Evolutionary conservation across 2,113 vertebrate genomes (phyloP).

Genomic region (Nematolebias whitei): DNA sequence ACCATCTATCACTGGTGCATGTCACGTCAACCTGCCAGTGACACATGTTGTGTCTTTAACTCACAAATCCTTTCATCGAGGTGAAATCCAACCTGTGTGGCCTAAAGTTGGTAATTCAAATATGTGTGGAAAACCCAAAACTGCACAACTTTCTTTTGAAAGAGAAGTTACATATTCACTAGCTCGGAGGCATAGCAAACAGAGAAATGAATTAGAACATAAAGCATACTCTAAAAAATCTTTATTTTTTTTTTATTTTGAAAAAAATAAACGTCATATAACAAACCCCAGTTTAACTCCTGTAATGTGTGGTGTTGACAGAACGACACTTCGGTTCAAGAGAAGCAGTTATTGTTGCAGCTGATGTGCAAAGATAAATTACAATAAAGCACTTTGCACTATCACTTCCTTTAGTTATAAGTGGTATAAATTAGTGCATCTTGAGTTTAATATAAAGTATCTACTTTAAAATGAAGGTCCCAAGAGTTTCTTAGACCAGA

Average conservation of each 20-base stretch:
- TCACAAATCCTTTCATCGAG: background rate
- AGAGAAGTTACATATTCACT: too few species aligned
- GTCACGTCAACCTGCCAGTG: background rate
- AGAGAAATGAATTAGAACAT: background rate
- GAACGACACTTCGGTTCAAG: constrained; percentile 5
- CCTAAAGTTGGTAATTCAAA: background rate
- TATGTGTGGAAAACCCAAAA: too few species aligned
- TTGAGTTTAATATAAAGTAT: background rate
- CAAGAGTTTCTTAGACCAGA: constrained; percentile 19
- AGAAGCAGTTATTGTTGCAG: background rate
- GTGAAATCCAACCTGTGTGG: background rate
- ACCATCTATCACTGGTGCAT: background rate
- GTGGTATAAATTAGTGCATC: background rate
- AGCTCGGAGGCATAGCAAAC: too few species aligned
- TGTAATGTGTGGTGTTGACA: background rate
- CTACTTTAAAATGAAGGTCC: background rate
- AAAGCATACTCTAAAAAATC: background rate
- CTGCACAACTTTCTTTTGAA: too few species aligned
- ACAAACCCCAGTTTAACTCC: background rate
- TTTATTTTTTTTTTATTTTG: background rate
- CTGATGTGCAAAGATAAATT: background rate
- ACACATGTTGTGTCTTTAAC: background rate
- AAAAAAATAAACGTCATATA: background rate
- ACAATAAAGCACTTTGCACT: background rate
- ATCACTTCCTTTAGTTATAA: background rate